Base-by-base conservation (phyloP, 1,140 invertebrate species). In the Drosophila parabipectinata region DNA sequence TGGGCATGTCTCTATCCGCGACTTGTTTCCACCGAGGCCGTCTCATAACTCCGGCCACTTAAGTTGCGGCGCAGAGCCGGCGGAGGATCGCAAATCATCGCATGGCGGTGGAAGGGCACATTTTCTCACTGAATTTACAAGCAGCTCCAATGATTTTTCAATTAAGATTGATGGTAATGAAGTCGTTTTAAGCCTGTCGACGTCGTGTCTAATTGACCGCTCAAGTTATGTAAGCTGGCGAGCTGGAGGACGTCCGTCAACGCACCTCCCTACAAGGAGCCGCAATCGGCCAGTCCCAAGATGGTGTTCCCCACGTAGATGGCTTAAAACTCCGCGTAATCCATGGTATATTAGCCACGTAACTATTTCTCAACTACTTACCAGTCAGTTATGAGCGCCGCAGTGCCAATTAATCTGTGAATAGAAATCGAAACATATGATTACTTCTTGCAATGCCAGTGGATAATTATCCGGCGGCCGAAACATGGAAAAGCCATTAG, bases 131-230 rank as follows among this genome's bases (percentile, higher is more conserved):
- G 77, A 72, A 79, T 84, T 68, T 59, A 68, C 60, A 77, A 67
- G 71, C 71, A 68, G 59, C 48, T 57, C 47, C 74, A 71, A 87
- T 79, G 78, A 82, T 87, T 87, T 83, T 83, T 88, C 78, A 88
- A 88, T 88, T 88, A 88, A 79, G 83, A 88, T 79, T 87, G 82
- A 82, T 82, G 82, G 55, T 87, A 87, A 87, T 87, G 82, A 87
- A 87, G 82, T 53, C 67, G 67, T 76, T 79, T 69, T 47, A 67
- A 67, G 61, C 58, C 78, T 72, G 39, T 75, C 37, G 37, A 14
- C 12, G 28, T 21, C 52, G 14, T 48, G 34, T 61, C 75, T 87
- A 88, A 83, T 88, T 88, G 83, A 75, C 66, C 18, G 15, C 62
- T 51, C 53, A 64, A 58, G 58, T 82, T 61, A 66, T 71, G 69